Conservation (phyloP, 2,888 invertebrate species). For the Uropetala carovei region DNA sequence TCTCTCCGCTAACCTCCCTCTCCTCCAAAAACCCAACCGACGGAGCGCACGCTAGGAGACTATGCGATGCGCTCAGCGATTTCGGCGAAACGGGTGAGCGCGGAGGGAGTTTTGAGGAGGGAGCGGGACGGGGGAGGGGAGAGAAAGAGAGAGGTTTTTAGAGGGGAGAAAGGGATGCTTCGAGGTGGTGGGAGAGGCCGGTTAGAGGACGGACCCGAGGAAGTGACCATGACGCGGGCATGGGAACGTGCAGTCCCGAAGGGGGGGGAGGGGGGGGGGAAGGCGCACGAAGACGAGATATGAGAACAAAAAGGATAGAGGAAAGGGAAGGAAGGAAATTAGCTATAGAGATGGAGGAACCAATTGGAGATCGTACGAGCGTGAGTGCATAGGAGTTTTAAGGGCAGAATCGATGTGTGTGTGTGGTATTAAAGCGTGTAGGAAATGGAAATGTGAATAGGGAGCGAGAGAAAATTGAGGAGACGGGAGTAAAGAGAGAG, state of each 20-base stretch:
- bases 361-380: no score
- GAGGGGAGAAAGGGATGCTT: neutral
- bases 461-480: no score
- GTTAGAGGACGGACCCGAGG: neutral
- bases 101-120: neutral
- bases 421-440: no score
- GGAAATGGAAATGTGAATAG: no score
- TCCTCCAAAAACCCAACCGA: no score
- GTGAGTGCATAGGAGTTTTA: no score
- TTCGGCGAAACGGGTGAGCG: neutral
- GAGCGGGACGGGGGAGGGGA: neutral
- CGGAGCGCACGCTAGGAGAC: neutral
- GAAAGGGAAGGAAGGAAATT: neutral
- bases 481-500: no score
- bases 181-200: neutral
- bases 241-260: neutral
- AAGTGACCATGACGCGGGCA: constrained; percentile 3
- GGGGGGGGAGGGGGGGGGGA: no score
- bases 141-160: neutral
- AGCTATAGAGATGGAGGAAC: no score
- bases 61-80: constrained; percentile 15
- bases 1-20: neutral
- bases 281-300: neutral
- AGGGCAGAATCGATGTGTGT: no score
- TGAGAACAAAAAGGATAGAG: neutral